Percentiles rank a stretch among this genome's conserved stretches.
These are phyloP conservation scores for Tor tambroides DNA, from an alignment of 2,113 vertebrate genomes.

Conservation along the genomic window DNA sequence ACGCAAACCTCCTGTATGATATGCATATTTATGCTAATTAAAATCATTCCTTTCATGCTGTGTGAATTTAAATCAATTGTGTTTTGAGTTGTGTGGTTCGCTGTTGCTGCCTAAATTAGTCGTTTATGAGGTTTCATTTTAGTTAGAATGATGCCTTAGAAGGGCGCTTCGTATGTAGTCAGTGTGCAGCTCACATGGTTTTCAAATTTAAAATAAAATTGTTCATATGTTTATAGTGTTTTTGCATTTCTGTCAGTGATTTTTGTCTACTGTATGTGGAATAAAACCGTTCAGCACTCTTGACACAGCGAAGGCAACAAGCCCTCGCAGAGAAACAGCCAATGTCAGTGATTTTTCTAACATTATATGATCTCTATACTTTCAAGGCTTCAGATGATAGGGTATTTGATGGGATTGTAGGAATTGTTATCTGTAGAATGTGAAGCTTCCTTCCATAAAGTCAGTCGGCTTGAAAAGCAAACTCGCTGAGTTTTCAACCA, in stretches of 20 bases:
- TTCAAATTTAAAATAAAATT: conserved; percentile 23
- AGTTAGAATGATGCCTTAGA: neutral
- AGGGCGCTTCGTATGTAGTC: neutral
- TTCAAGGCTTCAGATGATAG: conserved; percentile 26
- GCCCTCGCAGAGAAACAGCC: neutral
- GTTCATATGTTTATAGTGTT: neutral
- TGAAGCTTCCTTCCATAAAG: conserved; percentile 15
- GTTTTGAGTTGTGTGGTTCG: neutral
- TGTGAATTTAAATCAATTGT: conserved; percentile 3
- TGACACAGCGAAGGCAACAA: neutral
- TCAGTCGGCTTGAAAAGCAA: conserved; percentile 25
- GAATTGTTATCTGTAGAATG: conserved; percentile 4
- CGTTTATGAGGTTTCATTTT: neutral
- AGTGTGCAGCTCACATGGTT: neutral
- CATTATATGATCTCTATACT: conserved; percentile 27
- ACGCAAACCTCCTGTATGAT: neutral
- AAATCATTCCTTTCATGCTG: neutral
- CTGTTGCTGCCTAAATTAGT: neutral
- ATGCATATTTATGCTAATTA: neutral
- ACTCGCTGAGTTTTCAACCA: conserved; percentile 10
- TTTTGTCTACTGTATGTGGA: neutral
- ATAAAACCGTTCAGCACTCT: conserved; percentile 1
- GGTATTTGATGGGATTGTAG: conserved; percentile 14
- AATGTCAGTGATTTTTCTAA: conserved; percentile 24
- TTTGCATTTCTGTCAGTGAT: neutral